Evolutionary conservation across 37 sponge, comb jelly and placozoan genomes (phyloP).

Genomic region (Aphrocallistes beatrix): DNA sequence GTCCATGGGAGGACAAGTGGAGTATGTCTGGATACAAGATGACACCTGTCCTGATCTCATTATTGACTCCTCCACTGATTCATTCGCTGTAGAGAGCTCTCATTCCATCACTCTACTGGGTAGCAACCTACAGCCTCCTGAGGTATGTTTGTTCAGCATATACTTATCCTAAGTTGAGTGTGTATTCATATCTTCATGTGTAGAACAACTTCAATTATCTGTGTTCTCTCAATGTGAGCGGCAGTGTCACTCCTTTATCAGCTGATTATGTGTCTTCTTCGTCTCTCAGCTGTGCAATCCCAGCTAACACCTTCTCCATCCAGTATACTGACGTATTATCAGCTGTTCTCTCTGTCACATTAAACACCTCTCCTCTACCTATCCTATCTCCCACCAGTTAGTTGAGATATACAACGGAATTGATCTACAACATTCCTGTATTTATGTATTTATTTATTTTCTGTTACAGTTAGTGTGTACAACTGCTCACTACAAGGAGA

Average conservation of each 20-base stretch:
- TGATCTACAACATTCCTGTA: too few relatives aligned
- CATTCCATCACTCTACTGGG: background rate
- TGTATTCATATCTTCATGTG: background rate
- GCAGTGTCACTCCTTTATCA: background rate
- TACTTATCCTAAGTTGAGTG: too few relatives aligned
- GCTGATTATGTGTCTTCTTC: background rate
- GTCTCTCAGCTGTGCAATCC: background rate
- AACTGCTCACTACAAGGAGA: constrained; percentile 47
- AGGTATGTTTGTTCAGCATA: background rate
- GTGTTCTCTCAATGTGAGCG: background rate
- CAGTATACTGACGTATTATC: too few relatives aligned
- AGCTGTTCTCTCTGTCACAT: background rate
- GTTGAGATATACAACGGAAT: too few relatives aligned
- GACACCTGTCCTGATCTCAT: background rate
- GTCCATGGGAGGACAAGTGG: constrained; percentile 4
- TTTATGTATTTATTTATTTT: too few relatives aligned
- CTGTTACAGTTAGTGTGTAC: constrained; percentile 49
- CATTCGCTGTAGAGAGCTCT: background rate
- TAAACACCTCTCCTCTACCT: background rate
- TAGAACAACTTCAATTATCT: too few relatives aligned
- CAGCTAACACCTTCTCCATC: background rate
- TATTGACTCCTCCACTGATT: background rate
- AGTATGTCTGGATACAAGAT: background rate
- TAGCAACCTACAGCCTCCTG: background rate
- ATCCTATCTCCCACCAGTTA: too few relatives aligned